phyloP scores from a whole-genome alignment of 2,113 vertebrate genomes.

The rabbit (Oryctolagus cuniculus) region mOryCun1.1 NC_091453.1:22335501-22336000 shows the following conservation, averaged over 20 bases:
- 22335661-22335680: neutral
- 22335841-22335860: no score
- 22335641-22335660: neutral
- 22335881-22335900: no score
- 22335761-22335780: no score
- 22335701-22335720: neutral
- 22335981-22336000: no score
- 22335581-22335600: neutral
- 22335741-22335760: neutral
- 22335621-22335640: neutral
- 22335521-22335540: neutral
- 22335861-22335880: no score
- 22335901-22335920: no score
- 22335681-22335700: neutral
- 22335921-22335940: no score
- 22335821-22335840: no score
- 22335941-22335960: no score
- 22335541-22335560: neutral
- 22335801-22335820: no score
- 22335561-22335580: neutral
- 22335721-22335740: neutral
- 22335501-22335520: neutral
- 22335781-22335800: no score
- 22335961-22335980: no score
- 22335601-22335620: neutral